These are phyloP conservation scores for Epirrhoe alternata DNA, from an alignment of 2,888 invertebrate genomes.

Conservation along the genomic window DNA sequence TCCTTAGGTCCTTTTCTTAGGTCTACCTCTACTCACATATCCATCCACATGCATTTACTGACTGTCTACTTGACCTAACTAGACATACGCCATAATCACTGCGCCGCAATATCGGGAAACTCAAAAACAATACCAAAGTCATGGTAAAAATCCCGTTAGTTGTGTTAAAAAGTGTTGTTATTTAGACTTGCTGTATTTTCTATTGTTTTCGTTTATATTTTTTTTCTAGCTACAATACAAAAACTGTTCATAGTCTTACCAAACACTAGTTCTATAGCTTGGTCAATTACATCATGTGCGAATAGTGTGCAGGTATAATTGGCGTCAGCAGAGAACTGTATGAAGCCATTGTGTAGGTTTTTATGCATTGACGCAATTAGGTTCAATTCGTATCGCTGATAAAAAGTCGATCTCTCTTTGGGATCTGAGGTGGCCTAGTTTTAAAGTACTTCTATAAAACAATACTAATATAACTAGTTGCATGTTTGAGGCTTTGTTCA, in stretches of 20 bases:
- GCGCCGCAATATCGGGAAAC: too few species aligned
- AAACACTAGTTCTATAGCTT: not conserved
- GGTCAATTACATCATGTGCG: not conserved
- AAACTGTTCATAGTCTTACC: not conserved
- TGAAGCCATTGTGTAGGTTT: constrained; percentile 37
- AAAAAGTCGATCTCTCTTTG: constrained; percentile 25
- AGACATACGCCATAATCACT: too few species aligned
- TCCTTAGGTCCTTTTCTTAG: too few species aligned
- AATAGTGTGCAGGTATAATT: constrained; percentile 10
- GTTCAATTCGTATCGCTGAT: constrained; percentile 14
- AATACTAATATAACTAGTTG: not conserved
- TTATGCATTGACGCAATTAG: constrained; percentile 32
- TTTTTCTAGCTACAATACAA: not conserved
- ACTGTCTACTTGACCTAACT: too few species aligned
- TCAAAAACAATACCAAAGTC: too few species aligned
- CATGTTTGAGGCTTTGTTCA: not conserved
- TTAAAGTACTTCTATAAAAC: not conserved
- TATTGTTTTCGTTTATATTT: not conserved
- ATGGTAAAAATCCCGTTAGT: too few species aligned
- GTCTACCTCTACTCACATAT: too few species aligned
- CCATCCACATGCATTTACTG: too few species aligned
- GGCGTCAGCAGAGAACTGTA: constrained; percentile 29
- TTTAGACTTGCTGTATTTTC: not conserved
- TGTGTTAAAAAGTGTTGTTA: too few species aligned
- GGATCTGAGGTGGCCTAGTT: constrained; percentile 18